Conservation (phyloP, 2,113 vertebrate species). For the Centropus unirufus region DNA sequence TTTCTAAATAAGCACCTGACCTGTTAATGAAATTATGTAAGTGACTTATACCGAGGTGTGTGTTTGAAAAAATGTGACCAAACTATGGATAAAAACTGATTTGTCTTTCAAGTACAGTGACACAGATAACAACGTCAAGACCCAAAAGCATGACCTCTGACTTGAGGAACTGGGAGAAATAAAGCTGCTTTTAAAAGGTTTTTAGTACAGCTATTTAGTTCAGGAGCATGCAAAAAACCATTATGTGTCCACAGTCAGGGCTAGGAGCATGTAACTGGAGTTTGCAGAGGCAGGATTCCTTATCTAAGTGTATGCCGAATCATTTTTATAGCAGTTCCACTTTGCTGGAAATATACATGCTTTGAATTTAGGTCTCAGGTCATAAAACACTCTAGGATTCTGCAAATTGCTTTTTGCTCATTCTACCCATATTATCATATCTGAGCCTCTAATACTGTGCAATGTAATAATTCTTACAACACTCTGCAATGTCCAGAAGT, state of each 20-base stretch:
- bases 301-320: not conserved
- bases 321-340: not conserved
- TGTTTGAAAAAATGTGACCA: not conserved
- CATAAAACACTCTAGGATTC: not conserved
- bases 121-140: not conserved
- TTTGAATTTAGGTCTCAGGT: not conserved
- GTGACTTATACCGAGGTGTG: not conserved
- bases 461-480: not conserved
- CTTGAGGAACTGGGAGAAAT: not conserved
- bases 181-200: not conserved
- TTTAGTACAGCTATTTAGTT: not conserved
- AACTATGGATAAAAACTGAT: not conserved
- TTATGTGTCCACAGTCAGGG: not conserved
- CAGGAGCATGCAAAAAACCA: not conserved
- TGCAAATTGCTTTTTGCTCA: not conserved
- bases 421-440: not conserved
- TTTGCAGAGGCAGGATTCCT: not conserved
- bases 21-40: not conserved
- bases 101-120: not conserved
- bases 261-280: not conserved
- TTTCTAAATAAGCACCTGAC: not conserved
- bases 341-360: not conserved
- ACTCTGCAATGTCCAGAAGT: not conserved
- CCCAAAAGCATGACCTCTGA: not conserved
- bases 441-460: not conserved